Evolutionary conservation across 2,888 invertebrate genomes (phyloP).

Genomic region (Ethmia dodecea): DNA sequence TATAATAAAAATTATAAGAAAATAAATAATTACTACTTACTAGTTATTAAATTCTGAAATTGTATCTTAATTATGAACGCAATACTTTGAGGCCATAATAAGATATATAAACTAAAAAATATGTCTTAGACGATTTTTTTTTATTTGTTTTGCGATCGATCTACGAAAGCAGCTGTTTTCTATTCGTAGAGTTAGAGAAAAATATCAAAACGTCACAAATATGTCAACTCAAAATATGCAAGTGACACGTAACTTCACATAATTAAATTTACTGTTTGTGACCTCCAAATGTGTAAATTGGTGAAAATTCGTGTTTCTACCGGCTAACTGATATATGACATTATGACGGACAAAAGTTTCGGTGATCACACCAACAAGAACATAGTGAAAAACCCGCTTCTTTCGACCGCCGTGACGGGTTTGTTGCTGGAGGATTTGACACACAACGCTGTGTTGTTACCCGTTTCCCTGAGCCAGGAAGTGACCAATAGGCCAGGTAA

Average conservation of each 20-base stretch:
- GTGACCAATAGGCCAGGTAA: constrained; percentile 58
- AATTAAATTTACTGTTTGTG: constrained; percentile 70
- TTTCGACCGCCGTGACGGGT: constrained; percentile 85
- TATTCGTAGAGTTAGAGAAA: too few relatives aligned
- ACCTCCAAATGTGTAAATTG: constrained; percentile 72
- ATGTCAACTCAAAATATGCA: constrained; percentile 55
- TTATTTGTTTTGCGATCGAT: too few relatives aligned
- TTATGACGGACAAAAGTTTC: constrained; percentile 70
- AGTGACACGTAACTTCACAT: constrained; percentile 74
- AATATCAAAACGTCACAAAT: constrained; percentile 20
- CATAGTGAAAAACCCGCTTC: constrained; percentile 81
- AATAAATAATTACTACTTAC: too few relatives aligned
- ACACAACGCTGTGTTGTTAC: constrained; percentile 83
- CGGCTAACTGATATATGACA: constrained; percentile 36
- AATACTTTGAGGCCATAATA: too few relatives aligned
- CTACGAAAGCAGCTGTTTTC: too few relatives aligned
- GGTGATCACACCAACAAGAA: constrained; percentile 60
- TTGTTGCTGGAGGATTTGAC: constrained; percentile 85
- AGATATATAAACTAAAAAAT: too few relatives aligned
- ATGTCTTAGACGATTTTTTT: too few relatives aligned
- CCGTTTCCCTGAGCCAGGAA: constrained; percentile 72
- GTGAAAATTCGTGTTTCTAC: constrained; percentile 50
- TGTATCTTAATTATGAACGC: too few relatives aligned
- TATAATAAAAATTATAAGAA: too few relatives aligned
- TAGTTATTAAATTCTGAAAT: too few relatives aligned